Evolutionary conservation across 2,888 invertebrate genomes (phyloP).

Genomic region (Synergus laeviventris): DNA sequence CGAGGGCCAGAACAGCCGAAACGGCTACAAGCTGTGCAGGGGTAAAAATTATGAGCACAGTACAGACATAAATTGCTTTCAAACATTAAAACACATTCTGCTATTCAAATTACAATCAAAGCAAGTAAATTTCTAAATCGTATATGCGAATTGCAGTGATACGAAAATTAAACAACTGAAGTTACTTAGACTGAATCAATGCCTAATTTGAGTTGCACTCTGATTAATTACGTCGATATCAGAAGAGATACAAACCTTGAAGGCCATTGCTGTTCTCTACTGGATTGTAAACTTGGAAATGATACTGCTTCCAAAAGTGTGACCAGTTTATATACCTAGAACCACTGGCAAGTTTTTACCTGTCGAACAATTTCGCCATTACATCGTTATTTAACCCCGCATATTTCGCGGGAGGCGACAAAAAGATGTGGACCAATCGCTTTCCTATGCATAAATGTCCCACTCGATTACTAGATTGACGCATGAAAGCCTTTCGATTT

Average conservation of each 20-base stretch:
- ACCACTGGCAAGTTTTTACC: conserved; percentile 55
- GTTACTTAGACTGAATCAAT: no score
- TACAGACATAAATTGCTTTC: neutral
- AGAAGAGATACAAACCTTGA: conserved; percentile 62
- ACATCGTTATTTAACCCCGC: conserved; percentile 62
- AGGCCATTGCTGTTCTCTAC: conserved; percentile 56
- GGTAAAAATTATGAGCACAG: conserved; percentile 13
- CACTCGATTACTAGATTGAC: conserved; percentile 29
- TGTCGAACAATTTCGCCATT: conserved; percentile 61
- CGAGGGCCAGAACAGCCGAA: conserved; percentile 61
- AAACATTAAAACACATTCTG: neutral
- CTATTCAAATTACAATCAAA: neutral
- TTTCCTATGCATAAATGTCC: conserved; percentile 52
- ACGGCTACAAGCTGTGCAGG: conserved; percentile 60
- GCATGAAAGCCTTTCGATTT: conserved; percentile 39
- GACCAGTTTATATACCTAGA: conserved; percentile 64
- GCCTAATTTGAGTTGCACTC: neutral
- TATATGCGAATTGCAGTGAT: neutral
- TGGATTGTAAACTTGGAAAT: conserved; percentile 59
- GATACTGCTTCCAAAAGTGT: conserved; percentile 58
- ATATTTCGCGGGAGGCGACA: conserved; percentile 53
- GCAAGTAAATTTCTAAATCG: neutral
- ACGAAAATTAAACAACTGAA: neutral
- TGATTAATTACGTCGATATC: neutral
- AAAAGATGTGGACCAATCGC: conserved; percentile 52